These are phyloP conservation scores for Syrista parreyssii DNA, from an alignment of 2,888 invertebrate species.

Conservation along the genomic window DNA sequence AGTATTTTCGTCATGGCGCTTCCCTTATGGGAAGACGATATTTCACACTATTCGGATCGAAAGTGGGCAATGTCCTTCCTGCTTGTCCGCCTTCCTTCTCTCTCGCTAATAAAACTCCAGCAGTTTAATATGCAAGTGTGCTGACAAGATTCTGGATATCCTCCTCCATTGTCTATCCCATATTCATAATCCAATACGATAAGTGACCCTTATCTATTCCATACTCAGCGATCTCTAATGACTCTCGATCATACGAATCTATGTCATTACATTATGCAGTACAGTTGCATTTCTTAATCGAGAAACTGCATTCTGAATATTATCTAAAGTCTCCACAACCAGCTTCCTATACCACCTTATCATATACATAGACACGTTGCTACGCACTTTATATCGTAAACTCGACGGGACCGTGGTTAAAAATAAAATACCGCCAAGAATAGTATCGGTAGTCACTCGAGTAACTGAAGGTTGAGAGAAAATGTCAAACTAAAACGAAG, in stretches of 20 bases:
- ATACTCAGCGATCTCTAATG: too few species aligned
- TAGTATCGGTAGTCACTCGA: neutral
- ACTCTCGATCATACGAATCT: neutral
- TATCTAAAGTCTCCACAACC: too few species aligned
- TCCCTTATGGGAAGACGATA: constrained; percentile 45
- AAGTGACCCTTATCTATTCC: neutral
- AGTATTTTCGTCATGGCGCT: constrained; percentile 51
- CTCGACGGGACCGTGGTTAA: neutral
- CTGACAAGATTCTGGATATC: neutral
- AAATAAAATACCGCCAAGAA: neutral
- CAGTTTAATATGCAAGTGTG: neutral
- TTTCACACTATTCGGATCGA: constrained; percentile 34
- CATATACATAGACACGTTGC: too few species aligned
- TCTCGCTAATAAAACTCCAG: neutral
- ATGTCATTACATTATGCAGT: neutral
- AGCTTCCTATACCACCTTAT: too few species aligned
- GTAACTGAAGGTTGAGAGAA: neutral
- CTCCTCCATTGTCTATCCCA: neutral
- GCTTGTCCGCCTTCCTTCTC: neutral
- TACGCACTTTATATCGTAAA: too few species aligned
- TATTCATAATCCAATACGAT: neutral
- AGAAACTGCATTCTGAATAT: neutral
- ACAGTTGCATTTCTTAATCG: neutral
- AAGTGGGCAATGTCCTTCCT: neutral
- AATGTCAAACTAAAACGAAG: neutral